Evolutionary conservation across 2,797 vertebrate species (phyloP).

Genomic region (Enteromius unitaeniatus): DNA sequence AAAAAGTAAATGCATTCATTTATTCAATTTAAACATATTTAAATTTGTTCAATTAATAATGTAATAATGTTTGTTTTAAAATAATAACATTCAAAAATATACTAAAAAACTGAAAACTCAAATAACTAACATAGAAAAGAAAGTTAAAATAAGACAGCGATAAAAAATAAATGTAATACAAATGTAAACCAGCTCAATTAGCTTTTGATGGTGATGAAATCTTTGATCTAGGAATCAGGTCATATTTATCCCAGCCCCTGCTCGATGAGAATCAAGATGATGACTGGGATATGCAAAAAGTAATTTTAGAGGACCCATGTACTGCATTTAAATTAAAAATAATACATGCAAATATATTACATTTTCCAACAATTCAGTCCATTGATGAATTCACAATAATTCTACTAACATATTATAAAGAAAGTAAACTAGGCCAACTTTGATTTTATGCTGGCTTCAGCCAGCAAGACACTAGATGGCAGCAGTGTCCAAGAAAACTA

Average conservation of each 20-base stretch:
- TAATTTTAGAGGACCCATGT: neutral
- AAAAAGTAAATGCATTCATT: neutral
- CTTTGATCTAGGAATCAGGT: neutral
- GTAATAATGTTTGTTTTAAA: neutral
- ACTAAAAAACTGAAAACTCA: neutral
- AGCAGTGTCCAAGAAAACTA: conserved; percentile 51
- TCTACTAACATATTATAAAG: neutral
- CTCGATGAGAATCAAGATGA: neutral
- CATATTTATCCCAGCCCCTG: neutral
- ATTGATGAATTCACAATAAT: neutral
- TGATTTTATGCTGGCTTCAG: neutral
- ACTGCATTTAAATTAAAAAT: neutral
- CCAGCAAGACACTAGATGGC: conserved; percentile 63
- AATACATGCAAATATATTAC: neutral
- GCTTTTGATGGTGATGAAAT: neutral
- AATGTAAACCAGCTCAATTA: neutral
- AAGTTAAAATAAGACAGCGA: neutral
- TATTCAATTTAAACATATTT: conserved; percentile 1
- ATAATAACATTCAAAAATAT: neutral
- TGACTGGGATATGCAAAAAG: neutral
- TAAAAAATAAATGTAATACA: neutral
- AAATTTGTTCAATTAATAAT: neutral
- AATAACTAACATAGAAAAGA: neutral
- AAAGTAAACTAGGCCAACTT: neutral
- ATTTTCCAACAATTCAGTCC: neutral